Base-by-base conservation (phyloP, 2,797 vertebrate genomes). In the Streptopelia turtur region DNA sequence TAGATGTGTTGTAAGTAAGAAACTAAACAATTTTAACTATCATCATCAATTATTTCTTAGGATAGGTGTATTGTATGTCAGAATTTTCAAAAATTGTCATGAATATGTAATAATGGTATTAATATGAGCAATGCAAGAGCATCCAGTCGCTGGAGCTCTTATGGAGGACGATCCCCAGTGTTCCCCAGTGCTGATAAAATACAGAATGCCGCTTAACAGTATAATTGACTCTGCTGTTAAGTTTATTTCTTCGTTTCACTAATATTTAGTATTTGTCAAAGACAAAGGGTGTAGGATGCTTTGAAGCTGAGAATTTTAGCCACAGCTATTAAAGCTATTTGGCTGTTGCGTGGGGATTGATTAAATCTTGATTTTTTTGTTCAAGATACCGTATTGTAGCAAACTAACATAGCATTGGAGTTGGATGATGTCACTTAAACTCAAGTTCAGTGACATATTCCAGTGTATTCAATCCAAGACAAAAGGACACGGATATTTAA, bases 231-330 rank as follows among this genome's bases (percentile, higher is more conserved):
- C 41, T 43, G 17, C 43, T 43, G 18, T 20, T 18, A 43, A 43
- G 43, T 43, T 43, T 43, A 20, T 43, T 43, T 18, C 43, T 43
- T 43, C 9, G 4, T 43, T 43, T 43, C 18, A 30, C 16, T 69
- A 24, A 64, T 52, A 20, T 49, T 33, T 68, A 76, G 3, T 76
- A 31, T 49, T 90, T 81, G 37, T 56, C 30, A 16, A 17, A 63
- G 35, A 25, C 2, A 15, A 35, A 59, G 60, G 6, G 6, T 0
- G 0, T 66, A 8, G 9, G 47, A 3, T 59, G 13, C 66, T 87
- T 83, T 86, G 60, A 82, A 89, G 71, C 25, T 41, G 31, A 64
- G 72, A 57, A 70, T 39, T 64, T 83, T 39, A 63, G 11, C 33
- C 30, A 33, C 57, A 71, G 2, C 20, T 82, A 4, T 83, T 80